phyloP scores from a whole-genome alignment of 2,888 invertebrate species.

The Quadroppia sp. region DNA sequence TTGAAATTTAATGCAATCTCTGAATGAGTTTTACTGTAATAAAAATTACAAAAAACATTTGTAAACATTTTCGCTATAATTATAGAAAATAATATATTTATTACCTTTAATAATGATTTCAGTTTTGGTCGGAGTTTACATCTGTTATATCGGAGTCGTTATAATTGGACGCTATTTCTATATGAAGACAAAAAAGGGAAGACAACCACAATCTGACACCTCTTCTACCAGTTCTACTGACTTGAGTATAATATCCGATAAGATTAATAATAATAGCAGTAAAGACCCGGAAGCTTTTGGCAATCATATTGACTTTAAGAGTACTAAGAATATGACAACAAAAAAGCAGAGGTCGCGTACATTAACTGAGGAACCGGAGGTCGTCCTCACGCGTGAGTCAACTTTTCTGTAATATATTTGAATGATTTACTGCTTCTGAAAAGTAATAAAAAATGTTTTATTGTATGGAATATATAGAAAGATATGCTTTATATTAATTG shows the following conservation, averaged over 20 bases:
- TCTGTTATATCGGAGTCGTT: constrained; percentile 43
- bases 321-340: not conserved
- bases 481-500: too few species aligned
- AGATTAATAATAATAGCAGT: constrained; percentile 49
- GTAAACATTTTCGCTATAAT: too few species aligned
- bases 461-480: too few species aligned
- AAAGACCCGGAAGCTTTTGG: constrained; percentile 50
- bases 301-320: not conserved
- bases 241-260: not conserved
- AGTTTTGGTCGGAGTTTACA: constrained; percentile 42
- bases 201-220: too few species aligned
- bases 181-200: too few species aligned
- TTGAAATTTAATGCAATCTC: too few species aligned
- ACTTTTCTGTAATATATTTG: too few species aligned
- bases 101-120: constrained; percentile 18
- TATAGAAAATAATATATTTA: too few species aligned
- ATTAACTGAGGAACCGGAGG: not conserved
- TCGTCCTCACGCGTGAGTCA: constrained; percentile 13
- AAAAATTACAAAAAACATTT: too few species aligned
- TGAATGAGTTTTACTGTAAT: too few species aligned
- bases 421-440: too few species aligned
- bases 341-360: not conserved
- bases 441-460: too few species aligned
- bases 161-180: constrained; percentile 39
- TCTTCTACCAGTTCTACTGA: constrained; percentile 47